These are phyloP conservation scores for Atta texana DNA, from an alignment of 1,140 invertebrate genomes.

Conservation along the genomic window DNA sequence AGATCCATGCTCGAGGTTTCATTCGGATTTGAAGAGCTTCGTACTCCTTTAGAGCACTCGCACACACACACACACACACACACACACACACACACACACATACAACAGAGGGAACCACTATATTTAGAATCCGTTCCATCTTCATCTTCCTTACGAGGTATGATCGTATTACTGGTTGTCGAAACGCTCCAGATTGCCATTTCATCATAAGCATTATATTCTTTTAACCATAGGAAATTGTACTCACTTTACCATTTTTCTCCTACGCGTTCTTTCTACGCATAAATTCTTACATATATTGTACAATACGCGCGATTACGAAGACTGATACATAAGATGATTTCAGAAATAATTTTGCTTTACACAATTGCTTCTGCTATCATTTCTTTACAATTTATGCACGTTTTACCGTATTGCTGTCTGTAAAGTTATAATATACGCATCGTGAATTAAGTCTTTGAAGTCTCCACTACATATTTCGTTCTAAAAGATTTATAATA, in stretches of 20 bases:
- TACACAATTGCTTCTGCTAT: neutral
- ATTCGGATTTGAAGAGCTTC: conserved; percentile 77
- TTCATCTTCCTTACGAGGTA: conserved; percentile 52
- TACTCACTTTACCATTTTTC: neutral
- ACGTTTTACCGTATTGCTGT: neutral
- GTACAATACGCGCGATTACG: neutral
- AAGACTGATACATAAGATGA: conserved; percentile 3
- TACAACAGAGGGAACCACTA: conserved; percentile 47
- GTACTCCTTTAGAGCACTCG: conserved; percentile 72
- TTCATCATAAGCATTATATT: conserved; percentile 59
- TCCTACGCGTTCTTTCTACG: neutral
- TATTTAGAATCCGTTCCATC: conserved; percentile 42
- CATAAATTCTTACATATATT: neutral
- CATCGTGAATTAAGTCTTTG: conserved; percentile 54
- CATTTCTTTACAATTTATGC: conserved; percentile 20
- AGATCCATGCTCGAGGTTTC: conserved; percentile 73
- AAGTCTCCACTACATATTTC: conserved; percentile 49
- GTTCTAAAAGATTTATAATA: conserved; percentile 53
- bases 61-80: conserved; percentile 32
- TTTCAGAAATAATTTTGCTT: neutral
- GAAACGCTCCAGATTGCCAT: conserved; percentile 65
- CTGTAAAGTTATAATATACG: conserved; percentile 30
- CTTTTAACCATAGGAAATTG: neutral
- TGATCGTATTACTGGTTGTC: conserved; percentile 73
- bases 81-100: conserved; percentile 39